Base-by-base conservation (phyloP, 2,888 invertebrate genomes). In the Exephanes ischioxanthus region DNA sequence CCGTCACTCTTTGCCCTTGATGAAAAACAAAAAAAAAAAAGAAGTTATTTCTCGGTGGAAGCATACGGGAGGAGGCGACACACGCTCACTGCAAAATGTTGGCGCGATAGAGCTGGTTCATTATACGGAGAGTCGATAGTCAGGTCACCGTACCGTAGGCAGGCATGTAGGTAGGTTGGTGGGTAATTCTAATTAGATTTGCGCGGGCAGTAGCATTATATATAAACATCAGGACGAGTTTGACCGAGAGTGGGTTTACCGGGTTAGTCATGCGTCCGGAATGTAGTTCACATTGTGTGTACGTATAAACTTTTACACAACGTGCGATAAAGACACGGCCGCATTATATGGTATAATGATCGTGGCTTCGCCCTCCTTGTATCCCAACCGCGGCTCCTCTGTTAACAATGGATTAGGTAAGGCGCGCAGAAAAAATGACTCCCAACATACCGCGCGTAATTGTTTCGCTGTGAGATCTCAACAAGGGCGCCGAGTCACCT, bases 281-380 rank as follows among this genome's bases (percentile, higher is more conserved):
- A 90, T 90, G 89, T 91, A 89, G 90, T 89, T 89, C 90, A 89
- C 89, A 90, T 90, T 88, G 87, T 88, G 87, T 87, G 83, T 66
- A 77, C 75, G 76, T 33, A 37, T 37, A n/a, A 14, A 16, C 0
- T 63, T 63, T 63, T 33, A 33, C 16, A 33, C 30, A 16, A 63
- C 63, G 30, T 63, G 63, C 63, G 16, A 37, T 37, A 53, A 19
- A 53, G 6, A 53, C 53, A 58, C 58, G 26, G 33, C 11, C 58
- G 58, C 26, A 19, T 11, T 53, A 19, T 45, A 68, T 68, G 45
- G 45, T 33, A 51, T 22, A 22, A 68, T 48, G 19, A 3, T 67
- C 37, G 33, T n/a, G 1, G 6, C 7, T 37, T 55, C 26, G 58
- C 9, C 58, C 58, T 58, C 26, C 58, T 58, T 58, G 58, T 26